Percentiles rank a stretch among this genome's conserved stretches.
Conservation (phyloP, 2,113 vertebrate species). For the Puntigrus tetrazona region DNA sequence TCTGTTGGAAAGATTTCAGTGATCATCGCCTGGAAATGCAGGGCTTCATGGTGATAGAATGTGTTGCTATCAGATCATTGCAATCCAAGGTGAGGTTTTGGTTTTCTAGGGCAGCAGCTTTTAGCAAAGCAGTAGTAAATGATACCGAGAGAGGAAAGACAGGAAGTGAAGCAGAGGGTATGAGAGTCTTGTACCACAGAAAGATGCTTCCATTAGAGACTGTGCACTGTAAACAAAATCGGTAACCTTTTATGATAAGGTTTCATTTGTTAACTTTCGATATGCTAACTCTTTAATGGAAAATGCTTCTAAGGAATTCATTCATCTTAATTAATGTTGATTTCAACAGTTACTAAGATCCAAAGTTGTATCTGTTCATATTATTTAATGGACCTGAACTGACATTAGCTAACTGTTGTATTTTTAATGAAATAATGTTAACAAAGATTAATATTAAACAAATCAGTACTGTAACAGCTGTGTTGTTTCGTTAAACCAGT, state of each 20-base stretch:
- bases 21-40: not conserved
- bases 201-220: slow-evolving; percentile 3
- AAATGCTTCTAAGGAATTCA: not conserved
- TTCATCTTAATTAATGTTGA: not conserved
- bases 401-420: not conserved
- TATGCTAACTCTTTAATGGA: not conserved
- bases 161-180: slow-evolving; percentile 16
- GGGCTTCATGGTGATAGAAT: not conserved
- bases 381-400: not conserved
- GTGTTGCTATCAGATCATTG: slow-evolving; percentile 12
- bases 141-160: slow-evolving; percentile 39
- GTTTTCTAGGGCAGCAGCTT: slow-evolving; percentile 46
- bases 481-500: not conserved
- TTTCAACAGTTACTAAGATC: not conserved
- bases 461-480: not conserved
- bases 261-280: not conserved
- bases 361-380: no score
- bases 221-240: not conserved
- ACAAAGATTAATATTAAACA: not conserved
- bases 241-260: not conserved
- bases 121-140: slow-evolving; percentile 46
- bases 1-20: not conserved
- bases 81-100: slow-evolving; percentile 46
- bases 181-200: slow-evolving; percentile 12
- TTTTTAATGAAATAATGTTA: not conserved